Evolutionary conservation across 1,140 invertebrate species (phyloP).

Genomic region (Drosophila carrolli): DNA sequence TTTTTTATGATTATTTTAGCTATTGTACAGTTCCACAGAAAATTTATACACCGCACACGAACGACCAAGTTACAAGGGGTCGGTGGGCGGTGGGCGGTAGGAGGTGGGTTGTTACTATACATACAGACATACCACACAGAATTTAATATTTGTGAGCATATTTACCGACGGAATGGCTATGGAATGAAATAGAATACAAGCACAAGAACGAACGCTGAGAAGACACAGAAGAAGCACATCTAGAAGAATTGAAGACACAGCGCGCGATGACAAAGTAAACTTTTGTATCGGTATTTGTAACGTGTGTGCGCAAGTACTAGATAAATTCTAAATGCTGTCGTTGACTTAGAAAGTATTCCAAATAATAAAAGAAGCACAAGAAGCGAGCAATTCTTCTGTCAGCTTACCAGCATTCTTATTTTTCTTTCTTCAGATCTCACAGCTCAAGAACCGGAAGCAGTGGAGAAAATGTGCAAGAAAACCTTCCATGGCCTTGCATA

Average conservation of each 20-base stretch:
- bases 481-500: constrained; percentile 43
- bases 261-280: constrained; percentile 60
- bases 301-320: constrained; percentile 56
- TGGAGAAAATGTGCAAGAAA: neutral
- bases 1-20: constrained; percentile 71
- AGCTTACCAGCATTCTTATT: neutral
- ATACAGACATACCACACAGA: constrained; percentile 33
- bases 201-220: constrained; percentile 28
- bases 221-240: constrained; percentile 25
- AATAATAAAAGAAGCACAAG: constrained; percentile 39
- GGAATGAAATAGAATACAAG: constrained; percentile 42
- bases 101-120: constrained; percentile 15
- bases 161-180: constrained; percentile 51
- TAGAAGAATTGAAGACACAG: constrained; percentile 59
- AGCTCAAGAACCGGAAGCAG: constrained; percentile 19
- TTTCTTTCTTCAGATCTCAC: constrained; percentile 8
- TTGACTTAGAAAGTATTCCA: constrained; percentile 78
- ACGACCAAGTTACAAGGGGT: constrained; percentile 40
- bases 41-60: constrained; percentile 75
- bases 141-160: constrained; percentile 80
- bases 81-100: constrained; percentile 4
- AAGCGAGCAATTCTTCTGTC: neutral
- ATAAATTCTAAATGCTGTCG: constrained; percentile 76
- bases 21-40: constrained; percentile 80
- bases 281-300: constrained; percentile 3